A percentile compares a stretch with the other conserved stretches of the same genome.
These are phyloP conservation scores for Heterochromis multidens DNA, from an alignment of 2,113 vertebrate genomes.

Conservation along the genomic window DNA sequence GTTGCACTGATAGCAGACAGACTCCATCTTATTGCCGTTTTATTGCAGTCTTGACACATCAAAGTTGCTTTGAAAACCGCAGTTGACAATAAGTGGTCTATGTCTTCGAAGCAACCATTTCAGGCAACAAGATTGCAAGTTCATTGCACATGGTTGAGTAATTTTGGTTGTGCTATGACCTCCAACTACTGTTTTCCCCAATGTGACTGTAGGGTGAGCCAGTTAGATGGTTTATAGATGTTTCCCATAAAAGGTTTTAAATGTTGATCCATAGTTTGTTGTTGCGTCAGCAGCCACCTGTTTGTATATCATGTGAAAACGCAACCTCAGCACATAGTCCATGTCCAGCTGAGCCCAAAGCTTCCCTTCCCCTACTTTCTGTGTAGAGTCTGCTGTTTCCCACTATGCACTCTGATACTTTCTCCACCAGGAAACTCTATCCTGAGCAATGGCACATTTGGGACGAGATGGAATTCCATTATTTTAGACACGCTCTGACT, in stretches of 20 bases:
- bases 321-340: background rate
- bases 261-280: background rate
- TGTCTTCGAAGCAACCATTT: background rate
- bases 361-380: background rate
- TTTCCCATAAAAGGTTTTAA: background rate
- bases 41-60: background rate
- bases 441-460: conserved; percentile 6
- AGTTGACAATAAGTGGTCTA: background rate
- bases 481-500: background rate
- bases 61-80: too few relatives aligned
- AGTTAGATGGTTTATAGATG: accelerated
- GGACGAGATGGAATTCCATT: conserved; percentile 3
- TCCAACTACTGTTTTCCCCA: background rate
- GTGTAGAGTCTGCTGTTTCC: background rate
- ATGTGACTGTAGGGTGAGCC: background rate
- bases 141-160: background rate
- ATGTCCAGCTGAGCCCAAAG: background rate
- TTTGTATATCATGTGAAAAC: background rate
- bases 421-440: conserved; percentile 24
- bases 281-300: background rate
- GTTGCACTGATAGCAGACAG: background rate
- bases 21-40: background rate
- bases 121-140: too few relatives aligned
- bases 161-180: background rate
- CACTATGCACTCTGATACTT: conserved; percentile 16